Evolutionary conservation across 1,140 invertebrate species (phyloP), one percentile per base, ranked within the genome.

Genomic region (Geopemphigus sp.): DNA sequence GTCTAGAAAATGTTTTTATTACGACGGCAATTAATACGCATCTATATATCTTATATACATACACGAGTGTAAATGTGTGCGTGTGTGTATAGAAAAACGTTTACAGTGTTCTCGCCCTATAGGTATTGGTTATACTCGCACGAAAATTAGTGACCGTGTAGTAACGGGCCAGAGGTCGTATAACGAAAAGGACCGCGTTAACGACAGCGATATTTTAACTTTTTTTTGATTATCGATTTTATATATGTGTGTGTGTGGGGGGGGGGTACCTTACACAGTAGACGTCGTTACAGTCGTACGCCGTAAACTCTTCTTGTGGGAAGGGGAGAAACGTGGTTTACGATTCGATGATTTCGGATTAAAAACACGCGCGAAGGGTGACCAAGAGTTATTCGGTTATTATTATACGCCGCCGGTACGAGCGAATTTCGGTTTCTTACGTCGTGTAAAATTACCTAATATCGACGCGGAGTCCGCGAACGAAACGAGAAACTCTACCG

Each of bases 1-100:
- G 54, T 74, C 29, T 29, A 53, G 54, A 74, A 74, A 74, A 74
- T 14, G 72, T 56, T 74, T 72, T 74, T 74, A 74, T 74, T 74
- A 32, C 54, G n/a, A 19, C n/a, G 72, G 72, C 72, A 74, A 74
- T 74, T 74, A 74, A 74, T 74, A 74, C 26, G n/a, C 17, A 45
- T 32, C n/a, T 15, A 26, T 24, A 17, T 26, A 50, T 50, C 14
- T 56, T 56, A 56, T 56, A 56, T 63, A 19, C 4, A 15, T 6
- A 45, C 11, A 45, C 5, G 11, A 45, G 11, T 45, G 11, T 5
- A 45, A 45, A 45, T 45, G 1, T 29, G 11, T 26, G n/a, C 24
- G 24, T 59, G 5, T 22, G 1, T 29, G 17, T 45, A 45, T 66
- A 45, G 5, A 15, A 72, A 45, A 54, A 57, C 14, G 29, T 74